Conservation (phyloP, 2,888 invertebrate genomes). For the Aphodius granarius region DNA sequence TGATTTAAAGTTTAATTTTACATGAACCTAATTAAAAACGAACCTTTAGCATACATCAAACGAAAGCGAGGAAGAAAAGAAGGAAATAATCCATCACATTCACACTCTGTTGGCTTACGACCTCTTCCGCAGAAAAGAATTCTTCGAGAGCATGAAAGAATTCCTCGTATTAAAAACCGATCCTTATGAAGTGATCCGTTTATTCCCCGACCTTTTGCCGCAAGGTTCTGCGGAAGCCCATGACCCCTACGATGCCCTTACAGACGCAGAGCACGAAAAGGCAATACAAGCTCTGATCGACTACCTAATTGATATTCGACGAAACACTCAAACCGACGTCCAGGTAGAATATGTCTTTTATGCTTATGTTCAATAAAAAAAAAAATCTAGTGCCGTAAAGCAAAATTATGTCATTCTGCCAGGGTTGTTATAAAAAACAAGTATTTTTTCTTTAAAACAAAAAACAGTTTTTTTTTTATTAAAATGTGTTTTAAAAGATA, state of each 20-base stretch:
- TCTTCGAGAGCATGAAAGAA: conserved; percentile 87
- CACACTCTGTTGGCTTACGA: conserved; percentile 90
- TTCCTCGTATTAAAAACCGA: conserved; percentile 90
- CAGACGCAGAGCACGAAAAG: conserved; percentile 83
- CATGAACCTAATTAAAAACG: conserved; percentile 9
- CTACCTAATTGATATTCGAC: conserved; percentile 80
- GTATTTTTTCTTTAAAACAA: neutral
- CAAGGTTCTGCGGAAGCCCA: conserved; percentile 50
- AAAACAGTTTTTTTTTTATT: no score
- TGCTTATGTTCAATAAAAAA: no score
- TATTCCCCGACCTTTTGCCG: conserved; percentile 83
- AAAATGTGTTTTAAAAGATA: no score
- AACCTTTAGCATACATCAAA: conserved; percentile 75
- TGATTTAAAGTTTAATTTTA: no score
- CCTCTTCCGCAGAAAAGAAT: conserved; percentile 86
- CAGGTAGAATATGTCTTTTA: conserved; percentile 39
- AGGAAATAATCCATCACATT: conserved; percentile 81
- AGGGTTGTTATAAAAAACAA: no score
- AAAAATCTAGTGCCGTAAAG: no score
- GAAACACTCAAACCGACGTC: conserved; percentile 56
- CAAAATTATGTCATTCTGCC: no score
- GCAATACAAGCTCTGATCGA: conserved; percentile 87
- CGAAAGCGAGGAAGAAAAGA: conserved; percentile 78
- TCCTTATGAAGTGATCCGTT: conserved; percentile 91
- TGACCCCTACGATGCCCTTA: conserved; percentile 60